Evolutionary conservation across 2,797 vertebrate species (phyloP), one percentile per base, ranked within the genome.

Genomic region (Spheniscus humboldti): DNA sequence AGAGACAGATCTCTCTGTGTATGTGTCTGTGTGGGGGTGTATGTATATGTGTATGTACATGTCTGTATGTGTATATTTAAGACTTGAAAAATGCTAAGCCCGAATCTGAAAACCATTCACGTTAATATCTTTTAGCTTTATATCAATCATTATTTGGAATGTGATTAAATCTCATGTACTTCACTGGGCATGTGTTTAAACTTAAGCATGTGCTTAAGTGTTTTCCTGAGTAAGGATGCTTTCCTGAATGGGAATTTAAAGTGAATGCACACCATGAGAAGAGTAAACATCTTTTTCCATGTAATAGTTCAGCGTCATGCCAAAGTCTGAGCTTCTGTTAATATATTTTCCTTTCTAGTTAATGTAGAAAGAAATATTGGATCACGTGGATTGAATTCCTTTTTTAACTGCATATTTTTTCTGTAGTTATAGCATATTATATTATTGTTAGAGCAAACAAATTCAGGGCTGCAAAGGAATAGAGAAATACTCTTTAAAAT

Each of bases 81-180:
- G 77, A 53, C 28, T 85, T 88, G 90, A 95, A 96, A 96, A 95
- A 93, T 88, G 48, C 72, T 41, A 57, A 94, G 67, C 78, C 78
- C 0, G 13, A 78, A 90, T 96, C 81, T 81, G 91, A 94, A 83
- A 74, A 0, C 23, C 75, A 60, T 80, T 91, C 4, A 24, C 77
- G 92, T 90, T 94, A 95, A 94, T 92, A 91, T 91, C 37, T 91
- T 89, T 91, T 94, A 91, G 94, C 89, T 91, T 94, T 95, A 28
- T 31, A 96, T 62, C 64, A 56, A 16, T 88, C n/a, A 78, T 94
- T 95, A 94, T 90, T 80, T 94, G 87, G 90, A 88, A 86, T 64
- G 11, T 50, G 74, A 90, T 79, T 92, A 95, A 92, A 92, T 94
- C 55, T 87, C 67, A 71, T 59, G 90, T 91, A 50, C 69, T 85